Conservation (phyloP, 2,888 invertebrate species). For the Acleris literana region DNA sequence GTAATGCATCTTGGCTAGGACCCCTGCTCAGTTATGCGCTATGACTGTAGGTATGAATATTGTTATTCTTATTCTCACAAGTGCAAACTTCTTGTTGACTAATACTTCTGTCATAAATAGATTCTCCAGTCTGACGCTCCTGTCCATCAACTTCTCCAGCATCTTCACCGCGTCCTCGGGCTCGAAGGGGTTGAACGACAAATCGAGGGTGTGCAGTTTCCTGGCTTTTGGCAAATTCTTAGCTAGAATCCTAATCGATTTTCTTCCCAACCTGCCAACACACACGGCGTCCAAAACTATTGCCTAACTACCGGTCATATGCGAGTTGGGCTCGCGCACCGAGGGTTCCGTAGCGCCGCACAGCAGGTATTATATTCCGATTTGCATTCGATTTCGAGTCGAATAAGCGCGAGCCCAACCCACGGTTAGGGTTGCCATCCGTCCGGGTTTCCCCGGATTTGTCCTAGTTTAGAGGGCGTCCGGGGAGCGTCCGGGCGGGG, state of each 20-base stretch:
- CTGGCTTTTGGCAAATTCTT: neutral
- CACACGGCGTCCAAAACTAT: neutral
- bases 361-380: too few relatives aligned
- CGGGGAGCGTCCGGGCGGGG: too few relatives aligned
- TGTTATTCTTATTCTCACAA: neutral
- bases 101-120: neutral
- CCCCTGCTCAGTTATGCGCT: too few relatives aligned
- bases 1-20: too few relatives aligned
- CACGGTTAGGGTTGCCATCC: too few relatives aligned
- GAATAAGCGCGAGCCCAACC: too few relatives aligned
- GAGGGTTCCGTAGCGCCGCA: too few relatives aligned
- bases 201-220: neutral
- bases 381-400: too few relatives aligned
- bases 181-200: constrained; percentile 2
- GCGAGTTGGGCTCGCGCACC: too few relatives aligned
- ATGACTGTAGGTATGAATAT: too few relatives aligned
- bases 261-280: neutral
- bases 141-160: neutral
- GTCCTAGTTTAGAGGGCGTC: too few relatives aligned
- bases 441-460: too few relatives aligned
- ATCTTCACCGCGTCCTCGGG: neutral
- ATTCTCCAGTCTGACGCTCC: neutral
- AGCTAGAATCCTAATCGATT: neutral
- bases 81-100: neutral
- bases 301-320: neutral